phyloP scores from a whole-genome alignment of 2,113 vertebrate species.

The Grammomys dolichurus region DNA sequence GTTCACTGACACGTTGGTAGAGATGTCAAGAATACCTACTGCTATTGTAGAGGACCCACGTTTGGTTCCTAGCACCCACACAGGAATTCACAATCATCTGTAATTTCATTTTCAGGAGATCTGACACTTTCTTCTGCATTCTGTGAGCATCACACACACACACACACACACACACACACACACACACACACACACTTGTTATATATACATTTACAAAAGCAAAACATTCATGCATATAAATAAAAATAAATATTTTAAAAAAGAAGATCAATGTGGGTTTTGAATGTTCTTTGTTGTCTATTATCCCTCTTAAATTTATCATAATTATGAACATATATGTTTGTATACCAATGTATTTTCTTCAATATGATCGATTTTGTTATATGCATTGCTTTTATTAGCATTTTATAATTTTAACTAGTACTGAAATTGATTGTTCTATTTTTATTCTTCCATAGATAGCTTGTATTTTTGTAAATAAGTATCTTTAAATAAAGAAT shows the following conservation, averaged over 20 bases:
- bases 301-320: neutral
- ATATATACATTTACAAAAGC: neutral
- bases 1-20: neutral
- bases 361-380: neutral
- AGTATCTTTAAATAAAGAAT: neutral
- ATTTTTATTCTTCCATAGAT: neutral
- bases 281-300: neutral
- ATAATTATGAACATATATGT: neutral
- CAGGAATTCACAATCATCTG: neutral
- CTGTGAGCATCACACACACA: neutral
- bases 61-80: neutral
- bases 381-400: neutral
- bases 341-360: neutral
- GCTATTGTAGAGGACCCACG: neutral
- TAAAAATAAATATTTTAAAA: neutral
- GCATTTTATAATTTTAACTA: neutral
- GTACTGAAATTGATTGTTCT: neutral
- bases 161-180: no score
- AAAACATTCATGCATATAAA: neutral
- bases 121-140: neutral
- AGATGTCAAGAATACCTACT: neutral
- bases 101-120: neutral
- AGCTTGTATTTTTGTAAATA: neutral
- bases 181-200: neutral
- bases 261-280: neutral